A percentile compares a stretch with the other conserved stretches of the same genome.
Conservation (phyloP, 2,113 vertebrate genomes). For the Xenus cinereus region DNA sequence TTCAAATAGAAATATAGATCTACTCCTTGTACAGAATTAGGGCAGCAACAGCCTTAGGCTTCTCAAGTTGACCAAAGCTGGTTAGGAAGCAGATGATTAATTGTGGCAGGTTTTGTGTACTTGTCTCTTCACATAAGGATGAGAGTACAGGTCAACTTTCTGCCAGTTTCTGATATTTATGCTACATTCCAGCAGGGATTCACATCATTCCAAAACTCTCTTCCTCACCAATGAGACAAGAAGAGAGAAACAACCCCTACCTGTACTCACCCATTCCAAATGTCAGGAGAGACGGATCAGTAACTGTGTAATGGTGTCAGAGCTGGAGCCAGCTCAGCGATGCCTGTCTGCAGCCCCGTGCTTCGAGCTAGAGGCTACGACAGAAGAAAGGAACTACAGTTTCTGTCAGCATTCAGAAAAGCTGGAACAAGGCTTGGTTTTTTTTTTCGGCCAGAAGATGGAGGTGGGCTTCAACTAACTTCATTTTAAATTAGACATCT, state of each 20-base stretch:
- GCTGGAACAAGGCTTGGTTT: neutral
- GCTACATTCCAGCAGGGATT: neutral
- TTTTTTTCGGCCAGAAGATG: neutral
- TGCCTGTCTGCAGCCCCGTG: neutral
- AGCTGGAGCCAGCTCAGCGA: neutral
- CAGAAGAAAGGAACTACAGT: neutral
- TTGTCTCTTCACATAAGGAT: conserved; percentile 59
- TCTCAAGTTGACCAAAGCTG: conserved; percentile 53
- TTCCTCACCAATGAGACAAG: neutral
- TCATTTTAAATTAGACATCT: neutral
- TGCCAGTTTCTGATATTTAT: conserved; percentile 10
- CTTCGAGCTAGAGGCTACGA: neutral
- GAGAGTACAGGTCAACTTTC: conserved; percentile 16
- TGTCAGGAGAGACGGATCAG: neutral
- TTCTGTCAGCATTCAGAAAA: neutral
- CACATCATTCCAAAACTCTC: neutral
- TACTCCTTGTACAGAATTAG: conserved; percentile 32
- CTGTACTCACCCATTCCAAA: neutral
- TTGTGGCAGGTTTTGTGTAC: conserved; percentile 48
- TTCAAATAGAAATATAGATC: conserved; percentile 29
- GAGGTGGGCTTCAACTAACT: neutral
- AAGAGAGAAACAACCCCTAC: neutral
- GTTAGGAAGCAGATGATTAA: conserved; percentile 56
- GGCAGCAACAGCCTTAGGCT: conserved; percentile 46
- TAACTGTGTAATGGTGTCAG: neutral